phyloP scores from a whole-genome alignment of 1,140 invertebrate species.

The Episyrphus balteatus region DNA sequence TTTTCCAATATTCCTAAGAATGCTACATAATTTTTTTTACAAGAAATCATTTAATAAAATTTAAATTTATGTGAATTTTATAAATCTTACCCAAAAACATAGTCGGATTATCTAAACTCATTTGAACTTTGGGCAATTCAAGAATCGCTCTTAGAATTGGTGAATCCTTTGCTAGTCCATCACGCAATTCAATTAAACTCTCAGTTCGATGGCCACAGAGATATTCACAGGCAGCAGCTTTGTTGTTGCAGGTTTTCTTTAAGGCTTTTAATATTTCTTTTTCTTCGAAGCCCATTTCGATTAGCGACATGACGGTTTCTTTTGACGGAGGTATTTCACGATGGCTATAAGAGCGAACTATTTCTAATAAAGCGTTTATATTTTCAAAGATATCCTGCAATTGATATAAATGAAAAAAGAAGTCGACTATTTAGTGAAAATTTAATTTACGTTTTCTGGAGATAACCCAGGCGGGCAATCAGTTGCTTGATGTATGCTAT shows the following conservation, averaged over 20 bases:
- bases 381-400: conserved; percentile 26
- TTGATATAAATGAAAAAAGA: background rate
- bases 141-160: conserved; percentile 33
- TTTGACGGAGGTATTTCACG: conserved; percentile 24
- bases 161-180: conserved; percentile 30
- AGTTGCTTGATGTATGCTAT: conserved; percentile 4
- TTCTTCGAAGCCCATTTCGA: conserved; percentile 34
- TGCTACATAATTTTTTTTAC: conserved; percentile 11
- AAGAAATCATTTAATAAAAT: background rate
- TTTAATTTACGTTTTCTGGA: background rate
- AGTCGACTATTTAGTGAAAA: background rate
- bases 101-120: conserved; percentile 33
- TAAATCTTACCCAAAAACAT: conserved; percentile 27
- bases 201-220: conserved; percentile 29
- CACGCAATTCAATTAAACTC: conserved; percentile 28
- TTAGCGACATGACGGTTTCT: conserved; percentile 21
- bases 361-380: conserved; percentile 30
- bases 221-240: conserved; percentile 35
- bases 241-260: conserved; percentile 31
- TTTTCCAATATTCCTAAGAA: conserved; percentile 34
- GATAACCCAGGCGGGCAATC: background rate
- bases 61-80: background rate
- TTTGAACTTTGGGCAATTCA: conserved; percentile 33
- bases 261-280: conserved; percentile 22
- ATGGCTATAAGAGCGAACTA: conserved; percentile 33